Conservation (phyloP, 1,140 invertebrate species). For the Sycophila sp. region DNA sequence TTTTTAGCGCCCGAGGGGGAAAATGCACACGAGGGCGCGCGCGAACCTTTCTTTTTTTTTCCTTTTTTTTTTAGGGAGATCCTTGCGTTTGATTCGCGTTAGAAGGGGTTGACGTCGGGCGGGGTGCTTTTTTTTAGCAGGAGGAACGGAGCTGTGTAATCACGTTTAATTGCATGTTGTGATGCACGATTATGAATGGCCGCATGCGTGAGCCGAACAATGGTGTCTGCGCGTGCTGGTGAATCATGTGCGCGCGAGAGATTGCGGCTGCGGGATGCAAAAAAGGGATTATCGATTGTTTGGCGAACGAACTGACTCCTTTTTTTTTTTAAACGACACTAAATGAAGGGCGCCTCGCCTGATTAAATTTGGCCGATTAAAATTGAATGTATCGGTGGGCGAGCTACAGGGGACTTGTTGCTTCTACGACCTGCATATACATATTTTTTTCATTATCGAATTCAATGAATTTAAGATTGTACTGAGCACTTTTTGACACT, state of each 20-base stretch:
- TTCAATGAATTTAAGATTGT: too few relatives aligned
- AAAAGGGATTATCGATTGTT: too few relatives aligned
- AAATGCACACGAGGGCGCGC: too few relatives aligned
- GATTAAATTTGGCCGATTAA: too few relatives aligned
- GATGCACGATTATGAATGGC: slow-evolving; percentile 8
- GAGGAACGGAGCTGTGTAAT: not conserved
- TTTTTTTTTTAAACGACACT: too few relatives aligned
- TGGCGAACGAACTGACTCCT: too few relatives aligned
- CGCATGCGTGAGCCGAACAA: not conserved
- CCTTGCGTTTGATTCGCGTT: not conserved
- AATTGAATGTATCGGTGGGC: too few relatives aligned
- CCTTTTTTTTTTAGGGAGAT: not conserved
- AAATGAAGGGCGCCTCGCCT: too few relatives aligned
- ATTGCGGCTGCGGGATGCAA: not conserved
- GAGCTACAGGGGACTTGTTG: too few relatives aligned
- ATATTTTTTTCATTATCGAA: too few relatives aligned
- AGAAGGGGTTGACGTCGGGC: not conserved
- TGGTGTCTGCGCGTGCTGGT: slow-evolving; percentile 6
- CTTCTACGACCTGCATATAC: too few relatives aligned
- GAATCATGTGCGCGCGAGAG: not conserved
- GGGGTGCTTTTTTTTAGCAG: not conserved
- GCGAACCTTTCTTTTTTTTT: not conserved
- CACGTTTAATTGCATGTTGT: slow-evolving; percentile 16
- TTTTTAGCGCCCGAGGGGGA: not conserved
- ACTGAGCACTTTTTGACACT: too few relatives aligned